Base-by-base conservation (phyloP, 1,140 invertebrate species). In the Wasmannia auropunctata region DNA sequence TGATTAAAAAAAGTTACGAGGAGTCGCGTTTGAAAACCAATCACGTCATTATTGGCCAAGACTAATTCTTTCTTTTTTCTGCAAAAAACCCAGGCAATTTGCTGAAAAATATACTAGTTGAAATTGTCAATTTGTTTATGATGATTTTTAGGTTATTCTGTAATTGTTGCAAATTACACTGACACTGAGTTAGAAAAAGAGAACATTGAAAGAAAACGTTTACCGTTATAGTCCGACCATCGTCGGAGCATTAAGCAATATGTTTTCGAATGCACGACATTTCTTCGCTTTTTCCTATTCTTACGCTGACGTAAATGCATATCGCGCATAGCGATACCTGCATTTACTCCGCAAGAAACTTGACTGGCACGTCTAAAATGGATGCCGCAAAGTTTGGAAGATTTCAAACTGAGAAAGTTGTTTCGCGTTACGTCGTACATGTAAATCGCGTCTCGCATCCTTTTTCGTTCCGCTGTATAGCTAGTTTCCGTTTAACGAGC, bases 381-480 rank as follows among this genome's bases (percentile, higher is more conserved):
- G 37, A 72, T 72, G 67, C 51, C 67, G 8, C 25, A 34, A 58
- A 83, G 51, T 83, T 74, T 74, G 67, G 28, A 83, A 74, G 79
- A 83, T 58, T 58, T 72, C 37, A 83, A 46, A 31, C 28, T 58
- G 14, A 43, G 67, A 74, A 74, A 81, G 49, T 81, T 83, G 49
- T 81, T 83, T 83, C 19, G 14, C 28, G 19, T 83, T 83, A 72
- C 51, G 51, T 58, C n/a, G 4, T 60, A n/a, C n/a, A 83, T 74
- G 51, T 58, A 83, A 74, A 81, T 81, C 49, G 60, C 16, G n/a
- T 49, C 40, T 14, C 37, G 54, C 19, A 25, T 79, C 14, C 16
- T 81, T 72, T 72, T 8, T 72, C 51, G 25, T 83, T 56, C 14
- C 10, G 28, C 37, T 22, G 14, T 16, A 69, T n/a, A 58, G 34